Evolutionary conservation across 2,888 invertebrate species (phyloP).

Genomic region (Euphydryas editha): DNA sequence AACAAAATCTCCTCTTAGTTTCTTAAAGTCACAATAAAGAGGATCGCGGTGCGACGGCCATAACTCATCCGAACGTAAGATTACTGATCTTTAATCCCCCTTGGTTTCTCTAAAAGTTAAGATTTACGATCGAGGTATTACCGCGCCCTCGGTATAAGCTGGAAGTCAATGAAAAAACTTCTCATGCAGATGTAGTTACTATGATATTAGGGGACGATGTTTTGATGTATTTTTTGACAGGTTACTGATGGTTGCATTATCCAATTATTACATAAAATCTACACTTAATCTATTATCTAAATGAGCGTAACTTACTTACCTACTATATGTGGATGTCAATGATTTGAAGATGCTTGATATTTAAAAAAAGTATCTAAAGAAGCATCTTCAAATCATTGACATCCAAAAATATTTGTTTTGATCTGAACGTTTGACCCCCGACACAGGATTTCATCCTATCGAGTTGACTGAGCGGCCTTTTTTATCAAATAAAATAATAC

Average conservation of each 20-base stretch:
- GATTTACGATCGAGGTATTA: constrained; percentile 88
- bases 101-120: constrained; percentile 87
- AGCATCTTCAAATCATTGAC: too few relatives aligned
- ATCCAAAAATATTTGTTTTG: too few relatives aligned
- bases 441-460: too few relatives aligned
- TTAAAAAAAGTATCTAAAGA: too few relatives aligned
- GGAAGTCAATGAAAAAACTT: constrained; percentile 76
- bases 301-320: too few relatives aligned
- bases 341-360: too few relatives aligned
- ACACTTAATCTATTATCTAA: too few relatives aligned
- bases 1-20: constrained; percentile 82
- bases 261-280: too few relatives aligned
- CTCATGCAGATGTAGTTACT: constrained; percentile 54
- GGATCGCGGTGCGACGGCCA: constrained; percentile 82
- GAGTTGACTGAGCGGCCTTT: too few relatives aligned
- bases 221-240: constrained; percentile 32
- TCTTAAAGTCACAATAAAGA: constrained; percentile 84
- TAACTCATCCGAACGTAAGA: constrained; percentile 88
- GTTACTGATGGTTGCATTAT: background rate
- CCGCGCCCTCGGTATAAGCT: constrained; percentile 82
- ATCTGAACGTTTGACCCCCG: too few relatives aligned
- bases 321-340: too few relatives aligned
- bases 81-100: constrained; percentile 91
- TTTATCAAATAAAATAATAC: too few relatives aligned
- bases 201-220: constrained; percentile 40